phyloP scores from a whole-genome alignment of 2,797 vertebrate species.

The Tragelaphus oryx region DNA sequence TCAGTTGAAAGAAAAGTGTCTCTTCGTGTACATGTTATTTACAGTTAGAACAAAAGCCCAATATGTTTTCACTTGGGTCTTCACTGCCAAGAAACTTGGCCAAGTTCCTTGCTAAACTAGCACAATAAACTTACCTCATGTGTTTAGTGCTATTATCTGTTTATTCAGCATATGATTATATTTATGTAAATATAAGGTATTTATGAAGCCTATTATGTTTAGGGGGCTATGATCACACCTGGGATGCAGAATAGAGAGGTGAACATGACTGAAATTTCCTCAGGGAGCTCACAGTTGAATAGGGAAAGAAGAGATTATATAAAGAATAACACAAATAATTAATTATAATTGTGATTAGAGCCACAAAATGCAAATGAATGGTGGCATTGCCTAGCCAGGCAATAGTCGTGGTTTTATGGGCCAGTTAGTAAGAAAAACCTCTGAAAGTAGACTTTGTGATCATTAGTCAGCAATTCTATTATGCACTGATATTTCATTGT shows the following conservation, averaged over 20 bases:
- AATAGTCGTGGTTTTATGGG: not conserved
- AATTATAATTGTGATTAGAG: not conserved
- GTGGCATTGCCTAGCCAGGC: not conserved
- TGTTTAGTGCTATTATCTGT: not conserved
- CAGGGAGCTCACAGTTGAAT: not conserved
- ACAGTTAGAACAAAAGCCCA: not conserved
- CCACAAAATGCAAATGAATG: not conserved
- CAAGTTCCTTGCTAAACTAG: not conserved
- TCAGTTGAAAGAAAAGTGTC: not conserved
- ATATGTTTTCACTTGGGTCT: not conserved
- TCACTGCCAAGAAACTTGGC: conserved; percentile 10
- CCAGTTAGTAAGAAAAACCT: not conserved
- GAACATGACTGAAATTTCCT: not conserved
- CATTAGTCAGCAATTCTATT: not conserved
- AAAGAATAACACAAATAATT: not conserved
- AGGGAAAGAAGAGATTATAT: not conserved
- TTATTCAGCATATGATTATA: not conserved
- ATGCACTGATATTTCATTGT: not conserved
- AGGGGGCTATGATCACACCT: not conserved
- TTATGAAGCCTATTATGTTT: not conserved
- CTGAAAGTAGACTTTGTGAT: not conserved
- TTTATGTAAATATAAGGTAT: not conserved
- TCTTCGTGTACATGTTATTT: not conserved
- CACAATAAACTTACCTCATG: not conserved
- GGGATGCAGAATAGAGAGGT: not conserved